A percentile compares a stretch with the other conserved stretches of the same genome.
Evolutionary conservation across 37 sponge, comb jelly and placozoan genomes (phyloP).

Genomic region (Eunapius fragilis): DNA sequence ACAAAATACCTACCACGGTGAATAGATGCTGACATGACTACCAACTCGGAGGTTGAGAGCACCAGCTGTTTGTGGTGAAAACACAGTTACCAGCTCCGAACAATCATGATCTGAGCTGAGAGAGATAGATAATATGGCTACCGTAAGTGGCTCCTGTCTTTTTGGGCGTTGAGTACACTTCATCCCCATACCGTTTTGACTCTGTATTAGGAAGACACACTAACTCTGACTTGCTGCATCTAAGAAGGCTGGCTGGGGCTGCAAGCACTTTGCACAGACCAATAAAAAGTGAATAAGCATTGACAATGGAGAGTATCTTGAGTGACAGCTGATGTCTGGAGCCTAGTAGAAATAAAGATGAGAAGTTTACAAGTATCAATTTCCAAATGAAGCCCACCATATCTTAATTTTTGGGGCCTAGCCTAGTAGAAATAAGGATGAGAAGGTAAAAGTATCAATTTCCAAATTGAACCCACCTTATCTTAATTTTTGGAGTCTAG

Average conservation of each 20-base stretch:
- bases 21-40: constrained; percentile 25
- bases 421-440: too few relatives aligned
- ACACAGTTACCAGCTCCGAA: constrained; percentile 19
- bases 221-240: too few relatives aligned
- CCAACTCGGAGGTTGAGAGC: constrained; percentile 17
- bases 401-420: too few relatives aligned
- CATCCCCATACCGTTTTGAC: not conserved
- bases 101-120: not conserved
- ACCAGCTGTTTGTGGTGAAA: constrained; percentile 29
- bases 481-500: too few relatives aligned
- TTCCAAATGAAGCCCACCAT: too few relatives aligned
- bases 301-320: not conserved
- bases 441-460: too few relatives aligned
- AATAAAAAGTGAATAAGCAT: not conserved
- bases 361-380: too few relatives aligned
- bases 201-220: too few relatives aligned
- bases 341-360: not conserved
- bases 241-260: not conserved
- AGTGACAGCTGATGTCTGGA: not conserved
- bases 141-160: not conserved
- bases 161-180: not conserved
- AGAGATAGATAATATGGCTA: too few relatives aligned
- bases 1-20: constrained; percentile 56
- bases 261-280: not conserved
- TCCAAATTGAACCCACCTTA: too few relatives aligned